These are phyloP conservation scores for Crossaster papposus DNA, from an alignment of 53 echinoderm and acorn worm genomes.

Conservation along the genomic window DNA sequence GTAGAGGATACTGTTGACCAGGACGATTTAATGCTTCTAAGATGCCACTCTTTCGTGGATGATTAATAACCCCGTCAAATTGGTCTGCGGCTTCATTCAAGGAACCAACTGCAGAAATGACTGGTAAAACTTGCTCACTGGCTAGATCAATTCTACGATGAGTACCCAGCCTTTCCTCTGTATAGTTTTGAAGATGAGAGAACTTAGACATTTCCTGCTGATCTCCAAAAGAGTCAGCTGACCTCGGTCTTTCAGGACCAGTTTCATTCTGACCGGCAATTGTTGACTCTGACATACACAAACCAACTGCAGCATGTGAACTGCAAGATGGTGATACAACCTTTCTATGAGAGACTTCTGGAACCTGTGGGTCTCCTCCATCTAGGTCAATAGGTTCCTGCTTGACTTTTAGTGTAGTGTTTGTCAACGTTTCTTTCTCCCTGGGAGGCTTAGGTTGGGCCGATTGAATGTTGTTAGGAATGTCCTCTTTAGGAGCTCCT, in stretches of 20 bases:
- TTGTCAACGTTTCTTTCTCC: background rate
- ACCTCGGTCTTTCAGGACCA: background rate
- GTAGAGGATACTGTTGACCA: conserved; percentile 24
- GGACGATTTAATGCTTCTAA: conserved; percentile 48
- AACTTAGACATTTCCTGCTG: background rate
- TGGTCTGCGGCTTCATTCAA: conserved; percentile 8
- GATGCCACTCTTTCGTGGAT: conserved; percentile 40
- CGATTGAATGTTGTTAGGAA: background rate
- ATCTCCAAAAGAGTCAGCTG: background rate
- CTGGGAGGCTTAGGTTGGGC: background rate
- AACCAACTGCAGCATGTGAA: background rate
- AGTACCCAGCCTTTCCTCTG: background rate
- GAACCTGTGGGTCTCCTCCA: background rate
- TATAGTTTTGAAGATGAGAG: background rate
- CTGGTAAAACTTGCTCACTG: conserved; percentile 32
- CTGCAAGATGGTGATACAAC: background rate
- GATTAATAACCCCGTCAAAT: conserved; percentile 22
- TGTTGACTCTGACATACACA: background rate
- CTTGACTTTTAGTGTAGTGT: background rate
- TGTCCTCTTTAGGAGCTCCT: background rate
- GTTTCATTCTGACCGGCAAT: background rate
- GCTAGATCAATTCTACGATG: conserved; percentile 4
- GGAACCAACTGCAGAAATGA: conserved; percentile 49
- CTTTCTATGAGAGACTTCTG: background rate
- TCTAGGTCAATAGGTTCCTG: conserved; percentile 28